A percentile compares a stretch with the other conserved stretches of the same genome.
Evolutionary conservation across 2,113 vertebrate species (phyloP).

Genomic region (Aix galericulata): DNA sequence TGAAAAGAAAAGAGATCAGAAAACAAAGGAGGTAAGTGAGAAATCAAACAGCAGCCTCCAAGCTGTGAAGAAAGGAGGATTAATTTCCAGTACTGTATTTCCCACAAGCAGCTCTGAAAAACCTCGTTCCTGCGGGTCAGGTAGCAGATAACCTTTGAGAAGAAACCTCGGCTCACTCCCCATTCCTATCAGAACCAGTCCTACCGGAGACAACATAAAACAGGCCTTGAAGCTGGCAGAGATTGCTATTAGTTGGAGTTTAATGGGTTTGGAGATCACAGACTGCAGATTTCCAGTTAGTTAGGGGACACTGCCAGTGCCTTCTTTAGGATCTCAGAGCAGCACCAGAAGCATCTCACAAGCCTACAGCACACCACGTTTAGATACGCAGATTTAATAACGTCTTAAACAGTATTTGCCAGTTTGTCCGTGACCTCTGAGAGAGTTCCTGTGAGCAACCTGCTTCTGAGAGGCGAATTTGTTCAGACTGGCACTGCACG

Average conservation of each 20-base stretch:
- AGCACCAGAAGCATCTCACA: fast-evolving
- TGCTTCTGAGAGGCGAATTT: neutral
- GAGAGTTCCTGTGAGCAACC: neutral
- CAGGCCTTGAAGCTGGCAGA: neutral
- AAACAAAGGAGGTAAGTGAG: conserved; percentile 27
- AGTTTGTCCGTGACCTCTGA: neutral
- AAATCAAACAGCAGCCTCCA: neutral
- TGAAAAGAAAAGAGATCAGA: conserved; percentile 61
- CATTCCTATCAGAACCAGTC: neutral
- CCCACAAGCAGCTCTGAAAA: conserved; percentile 9
- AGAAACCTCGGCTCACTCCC: neutral
- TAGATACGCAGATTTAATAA: neutral
- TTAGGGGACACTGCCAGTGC: too few relatives aligned
- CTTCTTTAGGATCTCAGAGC: neutral
- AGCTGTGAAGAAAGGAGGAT: conserved; percentile 40
- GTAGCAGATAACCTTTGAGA: neutral
- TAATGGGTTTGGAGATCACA: neutral
- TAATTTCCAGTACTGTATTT: neutral
- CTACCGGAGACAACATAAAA: neutral
- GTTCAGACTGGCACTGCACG: neutral
- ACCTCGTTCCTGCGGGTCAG: neutral
- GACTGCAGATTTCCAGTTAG: neutral
- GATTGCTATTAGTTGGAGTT: neutral
- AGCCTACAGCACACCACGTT: neutral
- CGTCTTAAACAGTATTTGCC: neutral